Evolutionary conservation across 2,113 vertebrate genomes (phyloP).

Genomic region (Chaetops frenatus): DNA sequence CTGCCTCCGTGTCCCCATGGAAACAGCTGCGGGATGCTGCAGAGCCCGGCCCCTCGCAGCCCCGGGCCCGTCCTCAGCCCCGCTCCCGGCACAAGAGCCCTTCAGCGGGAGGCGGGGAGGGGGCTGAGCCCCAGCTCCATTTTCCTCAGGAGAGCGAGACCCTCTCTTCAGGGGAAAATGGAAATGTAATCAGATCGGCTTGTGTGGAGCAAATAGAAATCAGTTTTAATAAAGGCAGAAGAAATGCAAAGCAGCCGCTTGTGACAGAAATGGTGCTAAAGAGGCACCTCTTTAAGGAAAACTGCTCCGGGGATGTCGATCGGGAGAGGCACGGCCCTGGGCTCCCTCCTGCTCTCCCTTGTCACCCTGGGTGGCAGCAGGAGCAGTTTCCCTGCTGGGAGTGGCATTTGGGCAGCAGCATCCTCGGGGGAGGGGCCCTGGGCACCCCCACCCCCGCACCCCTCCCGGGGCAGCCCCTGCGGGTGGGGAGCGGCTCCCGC

Average conservation of each 20-base stretch:
- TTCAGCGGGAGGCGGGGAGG: neutral
- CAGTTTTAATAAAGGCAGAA: conserved; percentile 79
- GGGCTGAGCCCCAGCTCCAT: neutral
- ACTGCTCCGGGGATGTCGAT: conserved; percentile 27
- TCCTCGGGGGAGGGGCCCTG: accelerated
- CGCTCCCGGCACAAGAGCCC: neutral
- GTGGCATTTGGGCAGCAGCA: accelerated
- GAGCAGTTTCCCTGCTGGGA: neutral
- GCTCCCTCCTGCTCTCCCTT: neutral
- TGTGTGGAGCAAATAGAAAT: conserved; percentile 79
- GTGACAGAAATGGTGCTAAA: conserved; percentile 74
- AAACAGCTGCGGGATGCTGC: conserved; percentile 37
- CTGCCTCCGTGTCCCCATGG: conserved; percentile 52
- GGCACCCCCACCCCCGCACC: neutral
- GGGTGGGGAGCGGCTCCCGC: neutral
- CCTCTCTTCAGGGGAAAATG: conserved; percentile 70
- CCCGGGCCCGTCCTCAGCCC: neutral
- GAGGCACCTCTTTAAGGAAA: conserved; percentile 63
- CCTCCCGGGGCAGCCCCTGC: neutral
- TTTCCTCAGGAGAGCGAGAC: neutral
- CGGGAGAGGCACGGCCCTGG: neutral
- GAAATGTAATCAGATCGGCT: conserved; percentile 80
- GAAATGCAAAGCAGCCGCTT: conserved; percentile 77
- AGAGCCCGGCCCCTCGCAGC: neutral
- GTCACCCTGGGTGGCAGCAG: neutral